These are phyloP conservation scores for Spicauda simplicius DNA, from an alignment of 2,888 invertebrate genomes.

Conservation along the genomic window DNA sequence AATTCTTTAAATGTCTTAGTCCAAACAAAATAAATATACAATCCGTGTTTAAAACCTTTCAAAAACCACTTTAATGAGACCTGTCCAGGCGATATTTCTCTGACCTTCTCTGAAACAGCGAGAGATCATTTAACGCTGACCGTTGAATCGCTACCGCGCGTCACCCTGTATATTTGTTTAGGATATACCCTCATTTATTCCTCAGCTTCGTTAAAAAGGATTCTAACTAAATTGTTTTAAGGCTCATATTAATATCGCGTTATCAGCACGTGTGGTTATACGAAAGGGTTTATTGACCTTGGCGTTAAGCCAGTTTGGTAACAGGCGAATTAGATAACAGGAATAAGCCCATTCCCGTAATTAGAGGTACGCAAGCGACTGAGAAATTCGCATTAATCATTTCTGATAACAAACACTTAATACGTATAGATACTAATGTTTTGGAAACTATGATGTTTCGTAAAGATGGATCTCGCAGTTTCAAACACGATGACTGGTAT, in stretches of 20 bases:
- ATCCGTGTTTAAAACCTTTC: background rate
- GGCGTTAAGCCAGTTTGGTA: constrained; percentile 71
- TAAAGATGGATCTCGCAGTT: too few relatives aligned
- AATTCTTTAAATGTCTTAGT: background rate
- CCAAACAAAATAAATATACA: background rate
- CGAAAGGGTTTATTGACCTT: constrained; percentile 78
- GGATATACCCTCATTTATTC: constrained; percentile 75
- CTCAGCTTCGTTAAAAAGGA: constrained; percentile 51
- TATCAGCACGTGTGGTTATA: constrained; percentile 52
- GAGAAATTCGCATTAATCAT: constrained; percentile 8
- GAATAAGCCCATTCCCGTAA: constrained; percentile 55
- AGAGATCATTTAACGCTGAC: constrained; percentile 57
- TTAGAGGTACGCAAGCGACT: constrained; percentile 16
- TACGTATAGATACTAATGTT: too few relatives aligned
- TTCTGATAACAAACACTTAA: too few relatives aligned
- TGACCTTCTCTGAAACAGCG: constrained; percentile 29
- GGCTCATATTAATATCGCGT: constrained; percentile 54
- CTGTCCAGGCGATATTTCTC: background rate
- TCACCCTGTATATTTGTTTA: constrained; percentile 79
- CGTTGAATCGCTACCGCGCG: constrained; percentile 61
- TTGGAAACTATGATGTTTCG: too few relatives aligned
- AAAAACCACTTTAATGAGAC: background rate
- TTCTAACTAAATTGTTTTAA: constrained; percentile 53
- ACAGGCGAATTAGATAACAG: constrained; percentile 62
- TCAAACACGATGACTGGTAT: too few relatives aligned